Evolutionary conservation across 2,113 vertebrate species (phyloP), one percentile per base, ranked within the genome.

Genomic region (Tretioscincus oriximinensis): DNA sequence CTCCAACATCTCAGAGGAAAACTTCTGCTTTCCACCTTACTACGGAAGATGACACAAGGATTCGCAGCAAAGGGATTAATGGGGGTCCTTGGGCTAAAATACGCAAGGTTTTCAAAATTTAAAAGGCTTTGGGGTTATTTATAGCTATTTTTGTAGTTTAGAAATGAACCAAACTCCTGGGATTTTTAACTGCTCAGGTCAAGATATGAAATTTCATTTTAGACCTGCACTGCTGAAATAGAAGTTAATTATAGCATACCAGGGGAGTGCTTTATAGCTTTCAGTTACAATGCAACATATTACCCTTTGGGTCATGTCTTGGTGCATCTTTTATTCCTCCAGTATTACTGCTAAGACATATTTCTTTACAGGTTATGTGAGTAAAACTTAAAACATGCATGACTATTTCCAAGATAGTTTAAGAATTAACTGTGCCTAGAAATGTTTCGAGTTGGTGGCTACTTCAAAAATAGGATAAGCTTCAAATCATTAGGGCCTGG

Each of bases 11-110:
- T 11, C 85, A 85, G 84, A 93, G 85, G 85, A 93, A 92, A 92
- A 81, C 81, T 73, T 87, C 92, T 85, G 90, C 89, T 0, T 92
- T 92, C 90, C 89, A 78, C 89, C 86, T 18, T 88, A 84, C 80
- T 86, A 77, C 88, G 64, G 90, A 92, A 93, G 92, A 92, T 85
- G 68, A 86, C 76, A 86, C 91, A 87, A 90, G 90, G 14, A 90
- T 68, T 85, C 90, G 74, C 89, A 91, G 58, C 85, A 92, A 90
- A 86, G 89, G 85, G 86, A 73, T 84, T 87, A 92, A 91, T 86
- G 83, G 91, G 68, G 88, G 89, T 67, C 89, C 92, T 76, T 90
- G 92, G 89, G 88, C 89, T 90, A 93, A 93, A 81, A 91, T 93
- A 80, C 92, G 78, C 88, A 93, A 86, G 84, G 92, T 83, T 75